phyloP scores from a whole-genome alignment of 2,113 vertebrate genomes.

The Plestiodon gilberti region DNA sequence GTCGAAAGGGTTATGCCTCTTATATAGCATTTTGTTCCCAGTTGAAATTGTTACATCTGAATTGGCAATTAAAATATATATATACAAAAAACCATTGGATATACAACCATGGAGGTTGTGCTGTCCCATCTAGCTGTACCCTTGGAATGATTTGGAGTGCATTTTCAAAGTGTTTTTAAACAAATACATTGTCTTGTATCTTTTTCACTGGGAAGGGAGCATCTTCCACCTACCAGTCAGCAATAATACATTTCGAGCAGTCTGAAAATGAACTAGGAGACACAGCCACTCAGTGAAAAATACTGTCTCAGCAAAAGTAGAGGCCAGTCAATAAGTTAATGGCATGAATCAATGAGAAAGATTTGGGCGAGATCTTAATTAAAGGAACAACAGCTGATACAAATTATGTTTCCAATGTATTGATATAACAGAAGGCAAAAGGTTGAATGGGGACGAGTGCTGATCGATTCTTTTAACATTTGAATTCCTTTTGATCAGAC shows the following conservation, averaged over 20 bases:
- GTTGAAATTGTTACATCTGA: no score
- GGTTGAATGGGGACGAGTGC: slow-evolving; percentile 69
- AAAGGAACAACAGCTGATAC: slow-evolving; percentile 96
- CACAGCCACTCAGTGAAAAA: slow-evolving; percentile 67
- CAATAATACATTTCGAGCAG: slow-evolving; percentile 28
- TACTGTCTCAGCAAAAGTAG: slow-evolving; percentile 80
- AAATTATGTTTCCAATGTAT: slow-evolving; percentile 93
- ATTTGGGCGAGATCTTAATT: slow-evolving; percentile 93
- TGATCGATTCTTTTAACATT: slow-evolving; percentile 85
- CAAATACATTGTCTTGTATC: background rate
- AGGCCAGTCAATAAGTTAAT: slow-evolving; percentile 88
- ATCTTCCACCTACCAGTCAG: background rate
- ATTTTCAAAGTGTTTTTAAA: background rate
- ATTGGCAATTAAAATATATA: no score
- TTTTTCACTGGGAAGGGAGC: background rate
- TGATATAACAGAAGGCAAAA: slow-evolving; percentile 75
- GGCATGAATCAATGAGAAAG: slow-evolving; percentile 87
- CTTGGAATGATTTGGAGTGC: background rate
- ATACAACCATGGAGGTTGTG: rapidly evolving
- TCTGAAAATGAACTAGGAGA: background rate
- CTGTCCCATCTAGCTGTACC: rapidly evolving
- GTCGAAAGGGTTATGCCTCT: no score
- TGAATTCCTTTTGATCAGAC: slow-evolving; percentile 85
- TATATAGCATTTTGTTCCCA: no score
- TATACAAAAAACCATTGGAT: no score